Percentiles rank a stretch among this genome's conserved stretches.
These are phyloP conservation scores for Sycophila sp. DNA, from an alignment of 1,140 invertebrate genomes.

Conservation along the genomic window DNA sequence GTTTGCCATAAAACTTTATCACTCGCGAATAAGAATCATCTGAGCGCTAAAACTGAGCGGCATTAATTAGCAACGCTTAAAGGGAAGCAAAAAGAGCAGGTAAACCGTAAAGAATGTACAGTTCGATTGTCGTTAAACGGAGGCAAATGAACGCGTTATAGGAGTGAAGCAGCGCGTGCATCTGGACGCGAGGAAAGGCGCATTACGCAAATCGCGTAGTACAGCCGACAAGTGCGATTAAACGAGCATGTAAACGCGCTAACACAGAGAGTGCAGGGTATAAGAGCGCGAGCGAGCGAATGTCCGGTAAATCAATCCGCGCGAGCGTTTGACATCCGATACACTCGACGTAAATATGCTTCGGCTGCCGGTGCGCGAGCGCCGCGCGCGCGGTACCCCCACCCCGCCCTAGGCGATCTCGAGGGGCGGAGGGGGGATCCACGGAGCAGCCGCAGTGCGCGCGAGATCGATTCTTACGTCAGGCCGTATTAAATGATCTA, in stretches of 20 bases:
- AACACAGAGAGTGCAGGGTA: not conserved
- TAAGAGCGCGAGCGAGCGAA: slow-evolving; percentile 21
- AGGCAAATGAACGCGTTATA: too few species aligned
- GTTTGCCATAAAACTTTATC: too few species aligned
- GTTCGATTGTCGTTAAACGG: too few species aligned
- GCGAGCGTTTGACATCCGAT: slow-evolving; percentile 35
- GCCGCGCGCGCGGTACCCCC: not conserved
- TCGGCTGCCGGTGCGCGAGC: not conserved
- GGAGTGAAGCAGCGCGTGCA: not conserved
- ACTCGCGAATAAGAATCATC: too few species aligned
- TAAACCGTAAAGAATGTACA: too few species aligned
- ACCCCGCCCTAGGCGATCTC: not conserved
- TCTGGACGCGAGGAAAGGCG: not conserved
- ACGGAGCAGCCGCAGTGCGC: too few species aligned
- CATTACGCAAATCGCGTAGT: slow-evolving; percentile 43
- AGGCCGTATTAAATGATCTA: slow-evolving; percentile 22
- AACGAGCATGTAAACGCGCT: slow-evolving; percentile 32
- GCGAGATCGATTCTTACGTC: slow-evolving; percentile 23
- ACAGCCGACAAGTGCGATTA: slow-evolving; percentile 40
- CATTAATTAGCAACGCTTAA: too few species aligned
- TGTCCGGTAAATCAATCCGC: slow-evolving; percentile 47
- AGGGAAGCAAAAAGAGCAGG: too few species aligned
- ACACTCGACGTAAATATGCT: slow-evolving; percentile 36
- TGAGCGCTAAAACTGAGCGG: too few species aligned
- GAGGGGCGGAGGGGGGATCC: not conserved